Evolutionary conservation across 2,888 invertebrate genomes (phyloP), one percentile per base, ranked within the genome.

Genomic region (Cordilura impudica): DNA sequence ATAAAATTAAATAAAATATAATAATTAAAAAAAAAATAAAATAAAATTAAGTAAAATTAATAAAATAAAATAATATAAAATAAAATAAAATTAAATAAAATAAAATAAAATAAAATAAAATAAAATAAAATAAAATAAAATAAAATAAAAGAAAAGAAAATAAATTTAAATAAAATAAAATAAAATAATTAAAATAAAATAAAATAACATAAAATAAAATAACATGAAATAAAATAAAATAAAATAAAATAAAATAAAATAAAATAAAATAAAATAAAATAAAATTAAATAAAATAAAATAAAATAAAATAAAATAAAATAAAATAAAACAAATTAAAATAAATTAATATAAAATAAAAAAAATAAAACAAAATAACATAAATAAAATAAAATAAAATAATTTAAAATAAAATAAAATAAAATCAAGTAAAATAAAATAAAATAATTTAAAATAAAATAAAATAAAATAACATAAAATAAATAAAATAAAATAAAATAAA

Each of bases 71-170:
- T 39, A 14, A 49, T 18, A 49, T 14, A 3, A 49, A 49, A 49
- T 14, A 14, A 49, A 49, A 49, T 14, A 14, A 49, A 49, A 49
- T 14, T 14, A 49, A 49, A 49, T 49, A 49, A 49, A 49, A 49
- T 49, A 49, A 49, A 49, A 49, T 49, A 49, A 49, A 49, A 49
- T 49, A 49, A 49, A 49, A 16, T 8, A 49, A 49, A 49, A 49
- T 49, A 49, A 49, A 49, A 49, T 49, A 49, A 49, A 49, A 49
- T 49, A n/a, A n/a, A n/a, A n/a, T n/a, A n/a, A n/a, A n/a, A n/a
- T n/a, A n/a, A n/a, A n/a, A n/a, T n/a, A n/a, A n/a, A n/a, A n/a
- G n/a, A n/a, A n/a, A n/a, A n/a, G n/a, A n/a, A n/a, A n/a, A n/a
- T n/a, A n/a, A n/a, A 49, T 18, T 18, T 18, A 18, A 49, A 49